Base-by-base conservation (phyloP, 2,797 vertebrate genomes). In the Rhinella marina region DNA sequence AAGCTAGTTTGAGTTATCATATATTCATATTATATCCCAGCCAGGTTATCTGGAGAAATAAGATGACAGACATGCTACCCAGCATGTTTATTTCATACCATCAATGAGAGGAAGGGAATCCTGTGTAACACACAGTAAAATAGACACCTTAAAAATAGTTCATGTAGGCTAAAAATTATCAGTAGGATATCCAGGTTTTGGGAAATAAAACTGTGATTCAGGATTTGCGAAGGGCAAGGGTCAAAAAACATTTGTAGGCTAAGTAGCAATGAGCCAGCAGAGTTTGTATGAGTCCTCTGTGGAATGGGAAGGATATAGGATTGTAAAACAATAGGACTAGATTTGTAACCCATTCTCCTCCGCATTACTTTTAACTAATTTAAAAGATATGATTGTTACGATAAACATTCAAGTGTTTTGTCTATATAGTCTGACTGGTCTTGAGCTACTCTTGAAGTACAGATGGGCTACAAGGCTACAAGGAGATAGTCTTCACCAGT, bases 141-240 rank as follows among this genome's bases (percentile, higher is more conserved):
- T 25, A 13, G 32, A 78, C 79, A 80, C 62, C 88, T 89, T 68
- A 86, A 89, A 85, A 89, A 89, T 86, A 89, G 88, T 83, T 86
- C 88, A 82, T 81, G 73, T 61, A 68, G 84, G 84, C 88, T 89
- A 89, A 89, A 89, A 89, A 89, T 89, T 82, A 89, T 89, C 88
- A 61, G 61, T 78, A 89, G 88, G 85, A 89, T 86, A 78, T 89
- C 84, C 88, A 89, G 80, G 85, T 86, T 89, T 86, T 78, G 88
- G 88, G 80, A 89, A 78, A 89, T 89, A 83, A 86, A 83, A 68
- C 88, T 83, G 85, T 86, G 84, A 89, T 86, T 86, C 88, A 86
- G 84, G 80, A 86, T 86, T 86, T 77, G 52, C n/a, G 12, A 6
- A 62, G 80, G 84, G 73, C 75, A 80, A 77, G 86, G 88, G 88